phyloP scores from a whole-genome alignment of 2,113 vertebrate species.

The Sander vitreus region DNA sequence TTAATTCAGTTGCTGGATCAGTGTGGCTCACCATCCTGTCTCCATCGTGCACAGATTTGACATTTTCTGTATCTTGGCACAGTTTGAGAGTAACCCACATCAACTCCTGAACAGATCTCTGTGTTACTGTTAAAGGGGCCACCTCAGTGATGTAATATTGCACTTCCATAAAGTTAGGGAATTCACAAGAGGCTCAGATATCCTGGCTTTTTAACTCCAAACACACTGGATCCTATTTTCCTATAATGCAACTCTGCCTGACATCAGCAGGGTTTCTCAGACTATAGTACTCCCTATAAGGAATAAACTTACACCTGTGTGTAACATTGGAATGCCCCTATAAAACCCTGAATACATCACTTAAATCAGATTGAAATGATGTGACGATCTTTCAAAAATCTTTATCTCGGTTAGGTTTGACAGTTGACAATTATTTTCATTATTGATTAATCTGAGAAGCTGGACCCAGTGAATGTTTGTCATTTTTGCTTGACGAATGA shows the following conservation, averaged over 20 bases:
- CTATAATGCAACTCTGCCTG: neutral
- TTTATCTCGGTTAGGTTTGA: neutral
- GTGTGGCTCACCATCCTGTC: neutral
- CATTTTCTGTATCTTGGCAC: neutral
- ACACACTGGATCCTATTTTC: neutral
- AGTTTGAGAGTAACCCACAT: neutral
- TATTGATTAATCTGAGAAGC: too few species aligned
- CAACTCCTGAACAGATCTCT: neutral
- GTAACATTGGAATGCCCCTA: neutral
- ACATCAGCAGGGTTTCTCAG: neutral
- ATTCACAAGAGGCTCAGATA: too few species aligned
- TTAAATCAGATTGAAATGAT: neutral
- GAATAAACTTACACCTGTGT: neutral
- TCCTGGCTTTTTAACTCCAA: neutral
- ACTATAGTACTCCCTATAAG: neutral
- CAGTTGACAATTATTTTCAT: too few species aligned
- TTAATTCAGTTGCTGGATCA: conserved; percentile 16
- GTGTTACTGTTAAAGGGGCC: neutral
- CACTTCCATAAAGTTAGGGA: too few species aligned
- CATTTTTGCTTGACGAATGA: too few species aligned
- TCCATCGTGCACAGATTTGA: neutral
- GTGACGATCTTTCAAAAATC: neutral
- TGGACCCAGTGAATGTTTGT: too few species aligned
- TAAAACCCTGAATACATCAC: too few species aligned
- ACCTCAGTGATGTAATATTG: neutral